A percentile compares a stretch with the other conserved stretches of the same genome.
phyloP scores from a whole-genome alignment of 2,797 vertebrate genomes.

The Merluccius polli region DNA sequence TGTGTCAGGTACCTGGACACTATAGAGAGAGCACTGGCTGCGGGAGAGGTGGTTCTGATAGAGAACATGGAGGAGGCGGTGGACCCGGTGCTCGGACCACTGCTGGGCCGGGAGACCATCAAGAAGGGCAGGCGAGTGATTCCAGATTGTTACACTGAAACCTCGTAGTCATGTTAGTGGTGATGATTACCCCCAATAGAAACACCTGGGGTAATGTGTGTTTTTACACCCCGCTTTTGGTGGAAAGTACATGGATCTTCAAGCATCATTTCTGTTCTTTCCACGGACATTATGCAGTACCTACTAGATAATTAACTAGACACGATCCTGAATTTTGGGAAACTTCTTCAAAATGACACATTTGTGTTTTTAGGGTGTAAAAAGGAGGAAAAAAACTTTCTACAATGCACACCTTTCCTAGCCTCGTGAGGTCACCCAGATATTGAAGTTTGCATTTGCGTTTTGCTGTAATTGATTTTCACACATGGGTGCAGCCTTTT shows the following conservation, averaged over 20 bases:
- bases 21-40: slow-evolving; percentile 81
- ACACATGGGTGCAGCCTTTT: too few relatives aligned
- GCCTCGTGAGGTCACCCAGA: too few relatives aligned
- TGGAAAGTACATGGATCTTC: too few relatives aligned
- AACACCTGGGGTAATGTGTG: background rate
- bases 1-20: slow-evolving; percentile 81
- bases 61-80: slow-evolving; percentile 89
- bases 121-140: slow-evolving; percentile 78
- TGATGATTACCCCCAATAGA: background rate
- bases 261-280: too few relatives aligned
- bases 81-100: slow-evolving; percentile 90
- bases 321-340: too few relatives aligned
- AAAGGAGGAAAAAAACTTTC: too few relatives aligned
- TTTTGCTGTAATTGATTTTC: background rate
- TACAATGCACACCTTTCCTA: too few relatives aligned
- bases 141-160: background rate
- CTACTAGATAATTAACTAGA: too few relatives aligned
- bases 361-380: too few relatives aligned
- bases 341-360: too few relatives aligned
- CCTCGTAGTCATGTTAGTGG: background rate
- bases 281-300: too few relatives aligned
- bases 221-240: background rate
- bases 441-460: background rate
- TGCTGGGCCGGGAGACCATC: slow-evolving; percentile 89
- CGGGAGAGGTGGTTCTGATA: slow-evolving; percentile 85